Evolutionary conservation across 2,888 invertebrate genomes (phyloP), one percentile per base, ranked within the genome.

Genomic region (Congeria kusceri): DNA sequence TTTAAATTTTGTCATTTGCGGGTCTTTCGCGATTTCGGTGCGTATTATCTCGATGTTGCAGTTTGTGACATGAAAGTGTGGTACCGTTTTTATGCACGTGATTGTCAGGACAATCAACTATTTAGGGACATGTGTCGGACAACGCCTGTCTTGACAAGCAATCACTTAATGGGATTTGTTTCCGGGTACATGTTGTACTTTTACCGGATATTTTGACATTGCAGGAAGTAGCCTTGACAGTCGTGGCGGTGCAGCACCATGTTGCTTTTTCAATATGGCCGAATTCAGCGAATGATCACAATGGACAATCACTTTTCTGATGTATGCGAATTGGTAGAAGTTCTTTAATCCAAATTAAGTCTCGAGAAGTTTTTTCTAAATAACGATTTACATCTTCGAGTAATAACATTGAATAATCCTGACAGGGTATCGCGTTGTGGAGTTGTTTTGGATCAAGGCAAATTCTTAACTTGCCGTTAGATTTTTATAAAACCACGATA

Each of bases 101-200:
- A 15, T 23, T 29, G 18, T 73, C 77, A n/a, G 70, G 23, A 25
- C 68, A 69, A 23, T 75, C 29, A 13, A 64, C 49, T 29, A 74
- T 46, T 18, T 47, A 59, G 9, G 64, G 70, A 18, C 49, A 71
- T 57, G 71, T 80, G 20, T 75, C 68, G 9, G 46, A 59, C 15
- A 72, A 23, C n/a, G 32, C 72, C 13, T 76, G 71, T 44, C 66
- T 64, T 3, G 72, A 76, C 2, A 80, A 49, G 1, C 62, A 49
- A 56, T 80, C 71, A 46, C 66, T 53, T 1, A 80, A 59, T 13
- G 72, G 68, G n/a, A 80, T 76, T 56, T 11, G 46, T 76, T 76
- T 18, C 72, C 75, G n/a, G 68, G 68, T 3, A 71, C 63, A 23
- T 64, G 56, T 15, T 20, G 28, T 7, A 72, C 44, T 23, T 62